Base-by-base conservation (phyloP, 2,888 invertebrate genomes). In the Quadroppia sp. region DNA sequence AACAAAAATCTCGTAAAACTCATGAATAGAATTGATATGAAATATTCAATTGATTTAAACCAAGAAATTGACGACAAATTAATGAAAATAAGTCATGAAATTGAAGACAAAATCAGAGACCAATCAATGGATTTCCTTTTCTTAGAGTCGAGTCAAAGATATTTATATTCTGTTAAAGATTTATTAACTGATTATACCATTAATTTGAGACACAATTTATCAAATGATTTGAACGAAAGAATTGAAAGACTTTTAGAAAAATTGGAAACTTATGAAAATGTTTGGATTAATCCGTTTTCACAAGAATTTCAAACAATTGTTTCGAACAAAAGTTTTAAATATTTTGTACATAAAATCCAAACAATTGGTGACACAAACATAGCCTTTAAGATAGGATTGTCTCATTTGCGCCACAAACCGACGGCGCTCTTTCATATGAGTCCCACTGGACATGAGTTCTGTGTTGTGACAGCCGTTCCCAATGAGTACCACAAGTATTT, bases 361-460 rank as follows among this genome's bases (percentile, higher is more conserved):
- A 40, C 23, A 7, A 67, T 3, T 11, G 67, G 67, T 23, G 67
- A 67, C 32, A 23, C 42, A 23, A 67, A 15, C 7, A 23, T 71
- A 30, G 30, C 48, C 3, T 53, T 71, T 28, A 71, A 71, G 53
- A 71, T 28, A 32, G 71, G 48, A 30, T 53, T 71, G 23, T 50
- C 50, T n/a, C n/a, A 17, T 32, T 71, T 53, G 7, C 53, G 71
- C n/a, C 45, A 50, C 48, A 71, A 53, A 53, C 71, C 71, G 20
- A 53, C 36, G 7, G 71, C 30, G 20, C 36, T 71, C 3, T 67
- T 67, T 20, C 42, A 67, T 23, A 23, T 20, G 17, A n/a, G 36
- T 1, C 13, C 23, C 2, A 67, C 40, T 67, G 23, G 25, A 17
- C 1, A 40, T 2, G 20, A 67, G 6, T 67, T 67, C 20, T 40